phyloP scores from a whole-genome alignment of 2,888 invertebrate species.

The Tetranychus truncatus region DNA sequence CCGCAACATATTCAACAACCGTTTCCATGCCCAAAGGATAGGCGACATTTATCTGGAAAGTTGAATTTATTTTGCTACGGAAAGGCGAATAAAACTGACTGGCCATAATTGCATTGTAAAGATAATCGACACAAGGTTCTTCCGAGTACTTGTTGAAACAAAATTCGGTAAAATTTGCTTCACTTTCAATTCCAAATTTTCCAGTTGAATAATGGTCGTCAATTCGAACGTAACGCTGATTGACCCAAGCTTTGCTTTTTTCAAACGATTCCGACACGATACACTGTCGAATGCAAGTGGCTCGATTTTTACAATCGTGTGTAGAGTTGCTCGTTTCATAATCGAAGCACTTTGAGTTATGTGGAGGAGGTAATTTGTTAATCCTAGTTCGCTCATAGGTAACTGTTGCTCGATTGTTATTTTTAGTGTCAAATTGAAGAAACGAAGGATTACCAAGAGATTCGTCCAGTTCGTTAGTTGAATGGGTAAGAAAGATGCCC shows the following conservation, averaged over 20 bases:
- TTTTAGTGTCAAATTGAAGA: background rate
- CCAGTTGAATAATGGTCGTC: background rate
- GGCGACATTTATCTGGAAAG: background rate
- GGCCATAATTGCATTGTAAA: background rate
- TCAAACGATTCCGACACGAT: background rate
- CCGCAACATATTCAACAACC: background rate
- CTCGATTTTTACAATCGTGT: background rate
- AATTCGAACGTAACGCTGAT: background rate
- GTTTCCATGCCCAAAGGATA: background rate
- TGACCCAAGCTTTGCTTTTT: background rate
- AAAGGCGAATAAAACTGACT: background rate
- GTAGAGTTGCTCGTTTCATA: background rate
- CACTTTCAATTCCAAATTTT: background rate
- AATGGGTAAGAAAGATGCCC: background rate
- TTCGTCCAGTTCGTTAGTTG: background rate
- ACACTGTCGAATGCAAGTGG: background rate
- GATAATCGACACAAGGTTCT: background rate
- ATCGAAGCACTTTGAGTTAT: background rate
- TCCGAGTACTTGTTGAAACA: background rate
- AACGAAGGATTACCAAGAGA: background rate
- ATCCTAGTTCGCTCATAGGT: background rate
- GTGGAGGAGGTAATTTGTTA: background rate
- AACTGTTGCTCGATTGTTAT: background rate
- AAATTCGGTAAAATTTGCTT: background rate
- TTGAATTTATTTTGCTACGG: background rate